A percentile compares a stretch with the other conserved stretches of the same genome.
These are phyloP conservation scores for Gadus chalcogrammus DNA, from an alignment of 2,113 vertebrate genomes.

Conservation along the genomic window DNA sequence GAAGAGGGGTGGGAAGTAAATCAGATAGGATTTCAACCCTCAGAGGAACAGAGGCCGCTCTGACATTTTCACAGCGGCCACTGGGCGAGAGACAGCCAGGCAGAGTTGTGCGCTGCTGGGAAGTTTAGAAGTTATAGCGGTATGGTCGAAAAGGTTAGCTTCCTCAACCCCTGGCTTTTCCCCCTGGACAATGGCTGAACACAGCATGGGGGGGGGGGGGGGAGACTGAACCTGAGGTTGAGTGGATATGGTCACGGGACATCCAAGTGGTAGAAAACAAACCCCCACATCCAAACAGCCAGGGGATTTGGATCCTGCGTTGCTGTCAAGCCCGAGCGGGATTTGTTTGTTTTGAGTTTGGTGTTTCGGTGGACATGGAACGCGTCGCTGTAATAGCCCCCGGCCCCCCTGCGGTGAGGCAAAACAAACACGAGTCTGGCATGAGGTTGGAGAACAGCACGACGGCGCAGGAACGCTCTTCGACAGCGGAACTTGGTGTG, in stretches of 20 bases:
- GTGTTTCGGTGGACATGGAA: conserved; percentile 41
- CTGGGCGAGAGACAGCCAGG: conserved; percentile 55
- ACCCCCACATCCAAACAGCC: conserved; percentile 8
- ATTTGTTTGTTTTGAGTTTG: conserved; percentile 51
- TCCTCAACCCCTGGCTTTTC: conserved; percentile 35
- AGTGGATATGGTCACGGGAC: conserved; percentile 43
- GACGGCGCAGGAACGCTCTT: conserved; percentile 24
- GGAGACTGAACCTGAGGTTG: conserved; percentile 38
- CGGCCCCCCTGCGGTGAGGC: conserved; percentile 3
- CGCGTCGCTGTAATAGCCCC: conserved; percentile 33
- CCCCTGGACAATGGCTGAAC: conserved; percentile 52
- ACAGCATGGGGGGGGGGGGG: conserved; percentile 47
- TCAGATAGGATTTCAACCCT: conserved; percentile 62
- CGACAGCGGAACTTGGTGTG: conserved; percentile 8
- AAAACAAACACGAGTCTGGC: conserved; percentile 27
- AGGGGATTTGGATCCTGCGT: conserved; percentile 34
- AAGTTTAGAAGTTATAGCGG: conserved; percentile 67
- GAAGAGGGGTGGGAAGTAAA: conserved; percentile 45
- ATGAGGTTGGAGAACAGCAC: conserved; percentile 15
- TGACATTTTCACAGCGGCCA: conserved; percentile 67
- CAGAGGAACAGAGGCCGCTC: conserved; percentile 64
- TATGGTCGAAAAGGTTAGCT: conserved; percentile 59
- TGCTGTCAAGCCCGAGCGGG: conserved; percentile 37
- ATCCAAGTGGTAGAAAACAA: conserved; percentile 41
- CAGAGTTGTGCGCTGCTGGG: conserved; percentile 69